These are phyloP conservation scores for Peromyscus leucopus DNA, from an alignment of 2,113 vertebrate species.

Conservation along the genomic window DNA sequence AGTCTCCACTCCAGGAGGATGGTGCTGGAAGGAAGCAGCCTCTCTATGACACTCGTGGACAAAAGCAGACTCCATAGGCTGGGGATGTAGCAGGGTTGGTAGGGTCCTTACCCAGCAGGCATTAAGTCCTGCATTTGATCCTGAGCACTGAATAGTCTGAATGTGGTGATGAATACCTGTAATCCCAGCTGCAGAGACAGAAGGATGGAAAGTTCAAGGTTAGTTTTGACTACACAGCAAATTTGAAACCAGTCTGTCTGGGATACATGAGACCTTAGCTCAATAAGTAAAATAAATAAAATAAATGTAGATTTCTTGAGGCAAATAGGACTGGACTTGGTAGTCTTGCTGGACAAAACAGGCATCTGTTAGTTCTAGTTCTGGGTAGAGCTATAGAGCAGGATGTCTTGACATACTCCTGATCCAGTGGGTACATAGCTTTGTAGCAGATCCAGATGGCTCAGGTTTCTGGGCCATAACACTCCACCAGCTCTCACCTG, in stretches of 20 bases:
- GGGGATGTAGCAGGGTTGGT: neutral
- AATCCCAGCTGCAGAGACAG: neutral
- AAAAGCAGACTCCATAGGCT: neutral
- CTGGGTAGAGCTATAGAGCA: neutral
- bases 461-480: rapidly evolving
- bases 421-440: rapidly evolving
- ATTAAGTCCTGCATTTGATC: neutral
- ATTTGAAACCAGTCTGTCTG: neutral
- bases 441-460: rapidly evolving
- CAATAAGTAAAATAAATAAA: neutral
- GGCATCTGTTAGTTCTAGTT: neutral
- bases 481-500: neutral
- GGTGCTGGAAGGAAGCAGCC: neutral
- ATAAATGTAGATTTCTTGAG: neutral
- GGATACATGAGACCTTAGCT: no score
- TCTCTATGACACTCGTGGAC: neutral
- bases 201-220: neutral
- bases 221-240: no score
- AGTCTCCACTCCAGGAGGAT: neutral
- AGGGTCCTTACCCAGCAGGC: neutral
- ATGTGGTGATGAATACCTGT: neutral
- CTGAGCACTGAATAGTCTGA: neutral
- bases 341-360: neutral
- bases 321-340: neutral
- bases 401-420: neutral